Evolutionary conservation across 2,797 vertebrate species (phyloP), one percentile per base, ranked within the genome.

Genomic region (Danio aesculapii): DNA sequence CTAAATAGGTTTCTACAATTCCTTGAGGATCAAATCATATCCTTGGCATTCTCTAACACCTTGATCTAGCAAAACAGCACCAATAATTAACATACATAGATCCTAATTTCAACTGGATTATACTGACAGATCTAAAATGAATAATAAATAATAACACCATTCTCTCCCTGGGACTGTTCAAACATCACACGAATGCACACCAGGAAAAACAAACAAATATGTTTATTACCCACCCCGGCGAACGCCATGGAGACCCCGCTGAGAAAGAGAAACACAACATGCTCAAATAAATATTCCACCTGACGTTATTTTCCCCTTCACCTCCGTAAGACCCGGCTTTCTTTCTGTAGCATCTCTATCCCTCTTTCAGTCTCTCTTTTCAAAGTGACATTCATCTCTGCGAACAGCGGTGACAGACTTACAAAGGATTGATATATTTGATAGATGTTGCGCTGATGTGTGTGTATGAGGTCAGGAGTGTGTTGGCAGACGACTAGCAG

Each of bases 311-410:
- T 79, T 69, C n/a, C n/a, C 13, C 39, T 67, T 75, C 13, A 21
- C 46, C 47, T 53, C 30, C 57, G 7, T 44, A 50, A 75, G 17
- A 61, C 59, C 58, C 43, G 44, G 1, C 11, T 57, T 78, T 41
- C 58, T 69, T 39, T 62, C 52, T 53, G 52, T 39, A 53, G 52
- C 17, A 50, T 63, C 62, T 57, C 55, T 59, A 75, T 70, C 72
- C 70, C 72, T 81, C 41, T 63, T 39, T 57, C n/a, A 13, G 63
- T 55, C 57, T 47, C 46, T 52, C n/a, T 62, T 49, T 47, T 57
- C 58, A 74, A 77, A 77, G 70, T 75, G 79, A 74, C 79, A 81
- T 79, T 84, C 69, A 81, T 77, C 79, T 81, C 67, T n/a, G 14
- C 11, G 13, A 13, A 77, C 52, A 46, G 68, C 12, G 12, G 59